phyloP scores from a whole-genome alignment of 2,797 vertebrate genomes.

The Adrianichthys oophorus region DNA sequence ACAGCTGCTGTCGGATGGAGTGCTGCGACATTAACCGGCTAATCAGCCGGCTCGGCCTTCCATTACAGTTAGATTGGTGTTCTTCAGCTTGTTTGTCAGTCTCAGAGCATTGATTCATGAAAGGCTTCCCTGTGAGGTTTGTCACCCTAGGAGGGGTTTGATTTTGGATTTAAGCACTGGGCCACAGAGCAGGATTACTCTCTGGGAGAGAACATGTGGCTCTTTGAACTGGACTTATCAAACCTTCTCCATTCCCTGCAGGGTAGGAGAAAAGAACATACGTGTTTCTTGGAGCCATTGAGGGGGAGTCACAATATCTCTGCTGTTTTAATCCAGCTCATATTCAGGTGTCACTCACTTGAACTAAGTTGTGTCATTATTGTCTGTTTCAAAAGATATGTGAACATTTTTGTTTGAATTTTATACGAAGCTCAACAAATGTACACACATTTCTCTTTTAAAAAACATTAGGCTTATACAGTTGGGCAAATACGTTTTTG shows the following conservation, averaged over 20 bases:
- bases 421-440: background rate
- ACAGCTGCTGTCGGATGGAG: slow-evolving; percentile 21
- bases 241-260: slow-evolving; percentile 16
- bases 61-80: slow-evolving; percentile 20
- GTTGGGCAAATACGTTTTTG: too few relatives aligned
- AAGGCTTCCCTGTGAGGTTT: slow-evolving; percentile 35
- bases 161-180: slow-evolving; percentile 51
- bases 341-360: slow-evolving; percentile 8
- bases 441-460: background rate
- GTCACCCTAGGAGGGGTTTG: slow-evolving; percentile 45
- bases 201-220: slow-evolving; percentile 56
- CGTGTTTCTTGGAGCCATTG: slow-evolving; percentile 4
- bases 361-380: slow-evolving; percentile 6
- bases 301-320: slow-evolving; percentile 21
- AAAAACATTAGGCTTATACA: too few relatives aligned
- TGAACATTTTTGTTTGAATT: background rate
- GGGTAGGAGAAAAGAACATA: slow-evolving; percentile 16
- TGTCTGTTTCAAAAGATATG: background rate
- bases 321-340: slow-evolving; percentile 16
- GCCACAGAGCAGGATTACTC: slow-evolving; percentile 53
- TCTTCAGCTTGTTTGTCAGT: slow-evolving; percentile 20
- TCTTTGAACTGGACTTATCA: slow-evolving; percentile 50
- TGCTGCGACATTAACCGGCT: slow-evolving; percentile 15
- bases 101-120: slow-evolving; percentile 34
- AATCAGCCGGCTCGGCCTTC: slow-evolving; percentile 37